A percentile compares a stretch with the other conserved stretches of the same genome.
phyloP scores from a whole-genome alignment of 23 tunicate species.

The Botrylloides violaceus region DNA sequence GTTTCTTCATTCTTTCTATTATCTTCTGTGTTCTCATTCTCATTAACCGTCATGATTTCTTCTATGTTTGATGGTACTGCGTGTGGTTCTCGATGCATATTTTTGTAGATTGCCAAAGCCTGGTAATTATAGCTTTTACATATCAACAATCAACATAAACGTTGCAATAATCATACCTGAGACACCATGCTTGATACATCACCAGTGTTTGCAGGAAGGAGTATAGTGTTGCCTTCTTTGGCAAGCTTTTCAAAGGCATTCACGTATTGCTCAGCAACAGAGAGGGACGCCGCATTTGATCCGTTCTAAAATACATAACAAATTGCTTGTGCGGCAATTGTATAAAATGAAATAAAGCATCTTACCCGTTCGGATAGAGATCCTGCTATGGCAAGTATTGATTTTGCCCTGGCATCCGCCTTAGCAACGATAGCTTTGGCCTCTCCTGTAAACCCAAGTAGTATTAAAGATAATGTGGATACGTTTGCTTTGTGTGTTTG shows the following conservation, averaged over 20 bases:
- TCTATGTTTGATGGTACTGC: too few relatives aligned
- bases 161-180: too few relatives aligned
- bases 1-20: too few relatives aligned
- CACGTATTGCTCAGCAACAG: slow-evolving; percentile 92
- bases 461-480: not conserved
- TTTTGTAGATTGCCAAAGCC: not conserved
- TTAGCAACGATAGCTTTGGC: slow-evolving; percentile 81
- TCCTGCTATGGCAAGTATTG: slow-evolving; percentile 52
- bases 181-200: slow-evolving; percentile 90
- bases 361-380: slow-evolving; percentile 36
- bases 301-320: slow-evolving; percentile 36
- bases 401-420: slow-evolving; percentile 88
- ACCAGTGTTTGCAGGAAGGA: slow-evolving; percentile 85
- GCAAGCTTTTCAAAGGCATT: slow-evolving; percentile 84
- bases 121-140: too few relatives aligned
- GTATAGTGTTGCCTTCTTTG: slow-evolving; percentile 87
- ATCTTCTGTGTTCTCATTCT: too few relatives aligned
- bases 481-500: not conserved
- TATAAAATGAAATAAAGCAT: not conserved
- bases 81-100: not conserved
- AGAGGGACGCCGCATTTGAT: slow-evolving; percentile 64
- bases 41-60: too few relatives aligned
- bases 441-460: slow-evolving; percentile 41
- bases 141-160: too few relatives aligned
- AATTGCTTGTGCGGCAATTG: too few relatives aligned